Conservation (phyloP, 2,888 invertebrate species). For the Rhagonycha fulva region DNA sequence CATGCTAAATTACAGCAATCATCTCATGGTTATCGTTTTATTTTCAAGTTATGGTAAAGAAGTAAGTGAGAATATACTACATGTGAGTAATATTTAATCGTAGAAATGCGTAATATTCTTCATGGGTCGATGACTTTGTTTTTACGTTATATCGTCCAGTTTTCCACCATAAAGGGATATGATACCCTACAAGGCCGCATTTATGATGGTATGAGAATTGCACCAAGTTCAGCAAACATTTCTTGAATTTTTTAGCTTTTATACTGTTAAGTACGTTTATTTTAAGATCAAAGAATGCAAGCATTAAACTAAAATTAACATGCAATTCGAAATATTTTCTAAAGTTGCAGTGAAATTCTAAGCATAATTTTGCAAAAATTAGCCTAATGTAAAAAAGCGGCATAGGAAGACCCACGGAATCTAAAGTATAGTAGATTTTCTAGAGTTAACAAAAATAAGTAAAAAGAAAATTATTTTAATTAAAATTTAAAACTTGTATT, state of each 20-base stretch:
- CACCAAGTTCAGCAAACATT: constrained; percentile 25
- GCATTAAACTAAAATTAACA: background rate
- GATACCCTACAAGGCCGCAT: constrained; percentile 50
- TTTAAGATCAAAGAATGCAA: constrained; percentile 1
- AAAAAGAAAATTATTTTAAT: background rate
- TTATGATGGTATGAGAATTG: constrained; percentile 50
- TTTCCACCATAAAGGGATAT: constrained; percentile 49
- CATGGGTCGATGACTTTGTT: constrained; percentile 46
- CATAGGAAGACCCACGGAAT: background rate
- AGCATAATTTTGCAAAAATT: background rate
- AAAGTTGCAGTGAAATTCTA: background rate
- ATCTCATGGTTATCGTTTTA: background rate
- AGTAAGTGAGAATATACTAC: background rate
- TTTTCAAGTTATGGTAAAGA: background rate
- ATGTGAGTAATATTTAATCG: background rate
- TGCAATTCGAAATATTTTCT: background rate
- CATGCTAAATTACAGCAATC: background rate
- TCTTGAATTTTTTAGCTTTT: constrained; percentile 26
- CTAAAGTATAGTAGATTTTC: background rate
- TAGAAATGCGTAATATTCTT: constrained; percentile 30
- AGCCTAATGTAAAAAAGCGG: background rate
- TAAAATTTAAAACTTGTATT: constrained; percentile 2
- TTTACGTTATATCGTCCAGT: constrained; percentile 40
- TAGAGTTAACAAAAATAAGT: background rate
- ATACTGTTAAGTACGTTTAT: background rate